These are phyloP conservation scores for Pogonomyrmex californicus DNA, from an alignment of 1,140 invertebrate species.

Conservation along the genomic window DNA sequence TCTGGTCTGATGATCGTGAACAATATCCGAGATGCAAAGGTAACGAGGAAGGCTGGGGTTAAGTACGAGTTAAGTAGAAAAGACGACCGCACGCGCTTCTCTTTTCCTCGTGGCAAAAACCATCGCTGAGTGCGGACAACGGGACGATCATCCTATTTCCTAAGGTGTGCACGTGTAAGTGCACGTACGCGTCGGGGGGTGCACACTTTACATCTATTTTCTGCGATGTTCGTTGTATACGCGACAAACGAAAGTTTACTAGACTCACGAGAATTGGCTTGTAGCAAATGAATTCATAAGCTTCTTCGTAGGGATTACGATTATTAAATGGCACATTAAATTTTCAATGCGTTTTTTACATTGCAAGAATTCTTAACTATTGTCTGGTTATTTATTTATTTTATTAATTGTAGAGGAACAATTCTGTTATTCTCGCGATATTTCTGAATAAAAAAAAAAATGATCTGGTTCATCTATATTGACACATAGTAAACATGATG, in stretches of 20 bases:
- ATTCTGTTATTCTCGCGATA: neutral
- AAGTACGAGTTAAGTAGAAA: conserved; percentile 30
- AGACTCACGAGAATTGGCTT: neutral
- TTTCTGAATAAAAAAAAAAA: neutral
- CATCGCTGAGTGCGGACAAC: neutral
- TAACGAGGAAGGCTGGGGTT: conserved; percentile 22
- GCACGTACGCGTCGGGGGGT: neutral
- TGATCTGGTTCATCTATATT: neutral
- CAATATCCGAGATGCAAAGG: conserved; percentile 10
- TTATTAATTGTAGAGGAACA: neutral
- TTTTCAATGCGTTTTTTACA: neutral
- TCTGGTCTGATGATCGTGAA: conserved; percentile 1
- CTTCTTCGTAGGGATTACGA: neutral
- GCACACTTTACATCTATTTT: conserved; percentile 47
- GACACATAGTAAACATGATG: neutral
- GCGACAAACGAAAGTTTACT: conserved; percentile 9
- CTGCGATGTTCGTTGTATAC: neutral
- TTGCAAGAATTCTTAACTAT: neutral
- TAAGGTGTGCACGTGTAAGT: neutral
- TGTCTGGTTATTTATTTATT: neutral
- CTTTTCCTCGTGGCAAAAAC: conserved; percentile 30
- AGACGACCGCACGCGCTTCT: conserved; percentile 31
- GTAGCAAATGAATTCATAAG: conserved; percentile 20
- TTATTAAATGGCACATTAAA: conserved; percentile 12
- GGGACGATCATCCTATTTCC: conserved; percentile 30